Percentiles rank a stretch among this genome's conserved stretches.
phyloP scores from a whole-genome alignment of 2,888 invertebrate species.

The Agrotis ipsilon region DNA sequence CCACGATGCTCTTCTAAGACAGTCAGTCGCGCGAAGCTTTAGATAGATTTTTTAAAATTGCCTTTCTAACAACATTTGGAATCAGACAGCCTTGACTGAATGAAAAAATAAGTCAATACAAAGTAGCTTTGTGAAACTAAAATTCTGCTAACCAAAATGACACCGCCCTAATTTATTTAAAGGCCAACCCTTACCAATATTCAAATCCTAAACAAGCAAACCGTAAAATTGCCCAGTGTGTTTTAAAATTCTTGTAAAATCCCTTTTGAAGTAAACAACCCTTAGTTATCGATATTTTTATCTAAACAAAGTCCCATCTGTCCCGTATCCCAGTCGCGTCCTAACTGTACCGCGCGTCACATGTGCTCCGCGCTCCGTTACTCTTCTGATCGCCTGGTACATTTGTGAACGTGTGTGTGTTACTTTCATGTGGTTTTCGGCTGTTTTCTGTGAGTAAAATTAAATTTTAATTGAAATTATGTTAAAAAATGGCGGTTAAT shows the following conservation, averaged over 20 bases:
- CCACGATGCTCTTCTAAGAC: too few relatives aligned
- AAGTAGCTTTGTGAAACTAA: neutral
- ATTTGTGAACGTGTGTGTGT: conserved; percentile 66
- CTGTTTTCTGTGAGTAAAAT: conserved; percentile 53
- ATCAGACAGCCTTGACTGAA: neutral
- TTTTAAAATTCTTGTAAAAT: conserved; percentile 45
- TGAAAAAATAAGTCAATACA: neutral
- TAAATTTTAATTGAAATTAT: neutral
- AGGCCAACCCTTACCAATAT: conserved; percentile 20
- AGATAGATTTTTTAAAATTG: too few relatives aligned
- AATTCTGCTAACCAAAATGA: conserved; percentile 4
- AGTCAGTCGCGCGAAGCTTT: too few relatives aligned
- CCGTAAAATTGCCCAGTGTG: conserved; percentile 28
- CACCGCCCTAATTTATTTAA: conserved; percentile 23
- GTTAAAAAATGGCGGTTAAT: neutral
- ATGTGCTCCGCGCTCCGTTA: conserved; percentile 66
- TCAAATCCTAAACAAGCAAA: conserved; percentile 23
- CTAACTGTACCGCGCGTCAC: conserved; percentile 63
- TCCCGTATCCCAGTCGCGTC: conserved; percentile 65
- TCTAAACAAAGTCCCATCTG: conserved; percentile 61
- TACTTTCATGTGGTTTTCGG: conserved; percentile 57
- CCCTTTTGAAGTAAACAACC: conserved; percentile 58
- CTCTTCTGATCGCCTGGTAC: conserved; percentile 72
- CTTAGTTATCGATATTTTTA: conserved; percentile 65
- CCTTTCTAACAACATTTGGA: too few relatives aligned